Conservation (phyloP, 2,113 vertebrate genomes). For the Mystacornis crossleyi region DNA sequence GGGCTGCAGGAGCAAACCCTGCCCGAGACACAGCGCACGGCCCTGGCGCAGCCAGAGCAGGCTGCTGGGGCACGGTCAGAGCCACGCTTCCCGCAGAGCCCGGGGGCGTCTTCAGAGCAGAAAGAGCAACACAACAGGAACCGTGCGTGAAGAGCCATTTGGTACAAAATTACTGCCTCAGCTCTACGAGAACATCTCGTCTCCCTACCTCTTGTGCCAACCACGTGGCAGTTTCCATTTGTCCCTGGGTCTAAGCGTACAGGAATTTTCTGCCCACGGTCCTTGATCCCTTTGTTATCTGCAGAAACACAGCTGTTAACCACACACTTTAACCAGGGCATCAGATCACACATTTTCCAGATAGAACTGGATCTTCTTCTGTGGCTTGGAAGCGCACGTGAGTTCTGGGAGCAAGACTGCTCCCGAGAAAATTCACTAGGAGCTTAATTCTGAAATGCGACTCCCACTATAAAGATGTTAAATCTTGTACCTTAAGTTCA, state of each 20-base stretch:
- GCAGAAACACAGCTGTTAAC: neutral
- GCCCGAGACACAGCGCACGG: neutral
- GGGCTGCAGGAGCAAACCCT: neutral
- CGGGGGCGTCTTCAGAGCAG: neutral
- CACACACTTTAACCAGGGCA: neutral
- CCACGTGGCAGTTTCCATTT: neutral
- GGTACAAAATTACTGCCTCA: neutral
- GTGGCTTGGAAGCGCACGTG: neutral
- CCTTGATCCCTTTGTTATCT: neutral
- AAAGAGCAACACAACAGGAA: neutral
- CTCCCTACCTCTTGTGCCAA: neutral
- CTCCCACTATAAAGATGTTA: neutral
- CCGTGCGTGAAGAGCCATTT: fast-evolving
- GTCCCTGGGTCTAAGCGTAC: fast-evolving
- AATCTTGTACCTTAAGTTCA: neutral
- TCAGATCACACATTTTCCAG: neutral
- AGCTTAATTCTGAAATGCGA: neutral
- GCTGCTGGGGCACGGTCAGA: neutral
- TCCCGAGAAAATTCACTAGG: neutral
- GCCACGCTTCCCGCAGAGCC: neutral
- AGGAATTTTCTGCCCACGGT: neutral
- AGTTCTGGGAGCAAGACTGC: neutral
- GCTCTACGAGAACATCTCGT: neutral
- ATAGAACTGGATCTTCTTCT: neutral
- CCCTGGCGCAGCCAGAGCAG: neutral